Conservation (phyloP, 1,140 invertebrate genomes). For the Eurosta solidaginis region DNA sequence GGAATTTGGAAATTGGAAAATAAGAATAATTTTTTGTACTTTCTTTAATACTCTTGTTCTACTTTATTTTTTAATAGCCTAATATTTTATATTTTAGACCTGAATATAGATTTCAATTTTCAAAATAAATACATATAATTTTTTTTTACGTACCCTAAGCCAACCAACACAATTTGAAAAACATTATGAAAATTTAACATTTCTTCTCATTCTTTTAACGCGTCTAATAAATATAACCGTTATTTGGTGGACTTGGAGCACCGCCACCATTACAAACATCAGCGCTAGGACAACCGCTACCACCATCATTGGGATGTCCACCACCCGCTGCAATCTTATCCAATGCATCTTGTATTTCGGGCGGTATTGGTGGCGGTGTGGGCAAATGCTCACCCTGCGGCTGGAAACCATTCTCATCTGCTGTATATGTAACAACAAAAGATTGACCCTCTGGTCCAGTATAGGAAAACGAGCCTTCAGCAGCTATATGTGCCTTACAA, state of each 20-base stretch:
- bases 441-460: slow-evolving; percentile 74
- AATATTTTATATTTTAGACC: too few relatives aligned
- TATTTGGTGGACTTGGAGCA: neutral
- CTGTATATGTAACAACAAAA: slow-evolving; percentile 75
- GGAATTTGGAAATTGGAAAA: too few relatives aligned
- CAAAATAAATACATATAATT: too few relatives aligned
- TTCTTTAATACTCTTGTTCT: too few relatives aligned
- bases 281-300: slow-evolving; percentile 27
- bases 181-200: too few relatives aligned
- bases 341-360: slow-evolving; percentile 80
- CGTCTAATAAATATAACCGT: slow-evolving; percentile 36
- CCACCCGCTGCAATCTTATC: slow-evolving; percentile 75
- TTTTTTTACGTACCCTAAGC: too few relatives aligned
- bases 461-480: slow-evolving; percentile 74
- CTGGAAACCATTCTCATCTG: slow-evolving; percentile 79
- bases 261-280: neutral
- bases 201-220: too few relatives aligned
- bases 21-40: too few relatives aligned
- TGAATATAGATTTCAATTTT: too few relatives aligned
- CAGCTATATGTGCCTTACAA: slow-evolving; percentile 65
- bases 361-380: slow-evolving; percentile 78
- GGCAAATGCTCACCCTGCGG: slow-evolving; percentile 75
- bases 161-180: too few relatives aligned
- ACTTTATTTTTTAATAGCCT: too few relatives aligned
- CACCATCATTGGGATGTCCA: slow-evolving; percentile 60